phyloP scores from a whole-genome alignment of 2,888 invertebrate species.

The Ophion slaviceki region DNA sequence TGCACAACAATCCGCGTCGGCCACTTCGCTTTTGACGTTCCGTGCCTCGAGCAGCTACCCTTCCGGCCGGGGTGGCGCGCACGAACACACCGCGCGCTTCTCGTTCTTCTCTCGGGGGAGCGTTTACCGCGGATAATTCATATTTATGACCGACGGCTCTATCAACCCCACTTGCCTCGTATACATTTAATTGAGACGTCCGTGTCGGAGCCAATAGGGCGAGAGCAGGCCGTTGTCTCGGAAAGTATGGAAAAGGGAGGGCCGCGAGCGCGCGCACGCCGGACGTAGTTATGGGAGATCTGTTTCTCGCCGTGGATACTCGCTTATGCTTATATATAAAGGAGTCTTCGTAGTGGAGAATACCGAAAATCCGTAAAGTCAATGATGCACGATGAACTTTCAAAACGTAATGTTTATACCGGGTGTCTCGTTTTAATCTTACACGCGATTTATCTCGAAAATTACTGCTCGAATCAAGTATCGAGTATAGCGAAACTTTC shows the following conservation, averaged over 20 bases:
- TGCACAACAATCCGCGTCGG: neutral
- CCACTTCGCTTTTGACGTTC: neutral
- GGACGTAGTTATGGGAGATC: slow-evolving; percentile 29
- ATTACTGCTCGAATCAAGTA: too few species aligned
- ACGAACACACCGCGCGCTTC: slow-evolving; percentile 39
- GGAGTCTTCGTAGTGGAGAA: slow-evolving; percentile 22
- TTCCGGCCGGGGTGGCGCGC: slow-evolving; percentile 6
- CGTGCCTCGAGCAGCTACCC: neutral
- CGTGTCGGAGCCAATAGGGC: slow-evolving; percentile 82
- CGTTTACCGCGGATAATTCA: slow-evolving; percentile 83
- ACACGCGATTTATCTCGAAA: too few species aligned
- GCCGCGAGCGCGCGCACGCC: neutral
- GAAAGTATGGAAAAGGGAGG: slow-evolving; percentile 44
- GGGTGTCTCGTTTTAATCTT: too few species aligned
- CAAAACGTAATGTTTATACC: neutral
- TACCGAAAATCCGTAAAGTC: slow-evolving; percentile 47
- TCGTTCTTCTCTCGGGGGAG: slow-evolving; percentile 76
- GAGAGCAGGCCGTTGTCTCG: slow-evolving; percentile 73
- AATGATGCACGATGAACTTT: slow-evolving; percentile 3
- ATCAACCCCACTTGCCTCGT: slow-evolving; percentile 82
- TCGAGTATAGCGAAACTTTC: too few species aligned
- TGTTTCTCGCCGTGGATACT: neutral
- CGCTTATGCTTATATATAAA: neutral
- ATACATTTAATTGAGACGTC: slow-evolving; percentile 83
- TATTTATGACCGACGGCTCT: slow-evolving; percentile 82